Conservation (phyloP, 2,113 vertebrate species). For the Cinclus mexicanus region DNA sequence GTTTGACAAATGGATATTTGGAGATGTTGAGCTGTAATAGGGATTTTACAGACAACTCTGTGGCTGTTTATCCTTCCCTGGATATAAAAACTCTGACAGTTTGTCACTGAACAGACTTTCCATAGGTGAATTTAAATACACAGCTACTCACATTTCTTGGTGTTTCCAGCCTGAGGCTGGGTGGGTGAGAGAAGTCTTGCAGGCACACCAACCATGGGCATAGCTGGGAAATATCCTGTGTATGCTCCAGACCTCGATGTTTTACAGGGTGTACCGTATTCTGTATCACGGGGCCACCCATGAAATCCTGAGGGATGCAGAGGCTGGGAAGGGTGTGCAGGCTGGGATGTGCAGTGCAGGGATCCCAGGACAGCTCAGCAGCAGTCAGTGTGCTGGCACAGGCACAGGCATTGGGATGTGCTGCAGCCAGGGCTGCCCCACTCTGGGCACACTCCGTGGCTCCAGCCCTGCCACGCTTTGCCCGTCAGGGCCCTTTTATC, state of each 20-base stretch:
- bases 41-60: conserved; percentile 7
- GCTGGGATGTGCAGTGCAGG: background rate
- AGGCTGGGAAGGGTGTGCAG: rapidly evolving
- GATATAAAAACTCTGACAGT: conserved; percentile 7
- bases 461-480: background rate
- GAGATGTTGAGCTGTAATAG: conserved; percentile 15
- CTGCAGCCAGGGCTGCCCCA: background rate
- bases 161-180: background rate
- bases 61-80: background rate
- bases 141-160: background rate
- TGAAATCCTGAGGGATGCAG: rapidly evolving
- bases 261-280: background rate
- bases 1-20: conserved; percentile 60
- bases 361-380: no score
- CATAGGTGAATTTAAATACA: background rate
- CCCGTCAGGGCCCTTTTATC: background rate
- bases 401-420: no score
- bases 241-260: background rate
- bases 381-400: no score
- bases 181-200: background rate
- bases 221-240: rapidly evolving
- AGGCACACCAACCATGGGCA: rapidly evolving
- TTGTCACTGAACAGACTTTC: conserved; percentile 6
- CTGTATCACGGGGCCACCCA: rapidly evolving
- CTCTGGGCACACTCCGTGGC: rapidly evolving